Evolutionary conservation across 1,140 invertebrate species (phyloP), one percentile per base, ranked within the genome.

Genomic region (Ephestia elutella): DNA sequence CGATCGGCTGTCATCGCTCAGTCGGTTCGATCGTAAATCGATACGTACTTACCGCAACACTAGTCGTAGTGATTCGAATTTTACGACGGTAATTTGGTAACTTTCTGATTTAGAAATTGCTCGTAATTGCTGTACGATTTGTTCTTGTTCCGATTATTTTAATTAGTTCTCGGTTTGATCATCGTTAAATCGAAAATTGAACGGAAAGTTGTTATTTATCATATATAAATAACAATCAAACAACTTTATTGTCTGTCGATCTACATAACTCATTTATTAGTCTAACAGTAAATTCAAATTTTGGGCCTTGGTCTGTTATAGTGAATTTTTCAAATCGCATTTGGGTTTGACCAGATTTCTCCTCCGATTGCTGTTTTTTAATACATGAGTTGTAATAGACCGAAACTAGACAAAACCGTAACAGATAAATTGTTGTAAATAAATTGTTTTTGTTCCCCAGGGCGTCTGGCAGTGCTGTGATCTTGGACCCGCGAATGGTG

Each of bases 401-500:
- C n/a, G n/a, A n/a, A n/a, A n/a, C n/a, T 25, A 25, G 21, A 25
- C 21, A 25, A 25, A 7, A 25, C 21, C 7, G 21, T 25, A 25
- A 7, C 2, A 2, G 7, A 25, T 25, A 25, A 7, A 25, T n/a
- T 25, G 21, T 25, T 25, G 21, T 25, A 25, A 7, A 25, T 7
- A 25, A 25, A 25, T 7, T 25, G 21, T 25, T 51, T 54, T 48
- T 61, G 75, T 71, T 56, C 82, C 82, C 13, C 86, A 95, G 94
- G 93, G 92, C 93, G 74, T 91, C 93, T 75, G 93, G 93, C 76
- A 96, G 93, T 85, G 95, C 95, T 75, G 91, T 97, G 73, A 92
- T 97, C 68, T 92, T 97, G 90, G 96, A 98, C 88, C 95, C 95
- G 53, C 93, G 93, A 79, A 92, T 94, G 81, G 93, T 97, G 65